These are phyloP conservation scores for Automeris io DNA, from an alignment of 2,888 invertebrate species.

Conservation along the genomic window DNA sequence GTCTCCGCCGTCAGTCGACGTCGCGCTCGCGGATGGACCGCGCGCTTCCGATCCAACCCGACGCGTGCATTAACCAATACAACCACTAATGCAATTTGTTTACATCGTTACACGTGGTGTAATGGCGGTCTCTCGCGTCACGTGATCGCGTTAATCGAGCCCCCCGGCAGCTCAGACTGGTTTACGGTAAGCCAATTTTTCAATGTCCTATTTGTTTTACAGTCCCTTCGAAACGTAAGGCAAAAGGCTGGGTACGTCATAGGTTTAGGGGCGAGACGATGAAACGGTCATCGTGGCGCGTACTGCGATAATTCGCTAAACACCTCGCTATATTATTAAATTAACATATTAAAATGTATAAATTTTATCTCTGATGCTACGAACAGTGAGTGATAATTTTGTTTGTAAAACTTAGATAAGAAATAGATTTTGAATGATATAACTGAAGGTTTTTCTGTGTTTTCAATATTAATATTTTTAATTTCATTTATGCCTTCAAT, in stretches of 20 bases:
- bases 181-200: conserved; percentile 4
- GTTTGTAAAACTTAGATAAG: not conserved
- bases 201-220: not conserved
- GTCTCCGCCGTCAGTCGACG: conserved; percentile 40
- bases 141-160: conserved; percentile 23
- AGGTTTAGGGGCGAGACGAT: not conserved
- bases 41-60: conserved; percentile 33
- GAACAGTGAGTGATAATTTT: not conserved
- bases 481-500: no score
- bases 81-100: conserved; percentile 21
- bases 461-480: no score
- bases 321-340: not conserved
- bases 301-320: not conserved
- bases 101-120: conserved; percentile 30
- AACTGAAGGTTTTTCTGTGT: not conserved
- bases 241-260: not conserved
- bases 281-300: not conserved
- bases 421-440: not conserved
- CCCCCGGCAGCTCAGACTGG: conserved; percentile 1
- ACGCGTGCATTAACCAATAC: conserved; percentile 19
- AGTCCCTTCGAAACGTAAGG: not conserved
- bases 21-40: conserved; percentile 46
- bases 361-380: not conserved
- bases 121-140: conserved; percentile 29
- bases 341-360: not conserved